Base-by-base conservation (phyloP, 2,113 vertebrate genomes). In the Festucalex cinctus region DNA sequence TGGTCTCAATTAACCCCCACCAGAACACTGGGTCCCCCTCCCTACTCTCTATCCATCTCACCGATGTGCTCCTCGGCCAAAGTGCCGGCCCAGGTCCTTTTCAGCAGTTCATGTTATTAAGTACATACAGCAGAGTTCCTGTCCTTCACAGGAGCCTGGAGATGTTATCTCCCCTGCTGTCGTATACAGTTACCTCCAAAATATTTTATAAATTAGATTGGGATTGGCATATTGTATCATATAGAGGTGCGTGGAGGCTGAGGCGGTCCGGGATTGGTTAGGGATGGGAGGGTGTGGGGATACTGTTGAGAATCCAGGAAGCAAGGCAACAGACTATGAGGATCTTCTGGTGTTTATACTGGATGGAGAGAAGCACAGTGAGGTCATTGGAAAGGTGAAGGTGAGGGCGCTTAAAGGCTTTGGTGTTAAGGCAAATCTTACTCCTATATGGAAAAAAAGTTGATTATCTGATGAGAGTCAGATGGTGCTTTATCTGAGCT, bases 1-100 rank as follows among this genome's bases (percentile, higher is more conserved):
- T 98, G 97, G 94, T 98, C 95, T 94, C 93, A 97, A 99, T 99
- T 98, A 98, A 91, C 79, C 83, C 79, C 88, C 90, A 91, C 93
- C 92, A 88, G 93, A 94, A 94, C 93, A 92, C 90, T 91, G 90
- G 92, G 89, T 91, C 84, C 85, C 85, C 80, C 85, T 81, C 78
- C 84, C 79, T 83, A 54, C 89, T 91, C 91, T 79, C 73, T 91
- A 92, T 91, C 93, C 76, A 13, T 81, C 77, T 85, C 82, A 80
- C 77, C 71, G 76, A 66, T 74, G 71, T 77, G 76, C 85, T 86
- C 82, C 74, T 89, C 93, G 94, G 94, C 95, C 94, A 93, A 93
- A 90, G 76, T 80, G 72, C 79, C 65, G 74, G 91, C 86, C 91
- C 75, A 75, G 91, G 79, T 73, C 72, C 88, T 89, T 89, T 91